These are phyloP conservation scores for Pitta sordida DNA, from an alignment of 2,113 vertebrate species.

Conservation along the genomic window DNA sequence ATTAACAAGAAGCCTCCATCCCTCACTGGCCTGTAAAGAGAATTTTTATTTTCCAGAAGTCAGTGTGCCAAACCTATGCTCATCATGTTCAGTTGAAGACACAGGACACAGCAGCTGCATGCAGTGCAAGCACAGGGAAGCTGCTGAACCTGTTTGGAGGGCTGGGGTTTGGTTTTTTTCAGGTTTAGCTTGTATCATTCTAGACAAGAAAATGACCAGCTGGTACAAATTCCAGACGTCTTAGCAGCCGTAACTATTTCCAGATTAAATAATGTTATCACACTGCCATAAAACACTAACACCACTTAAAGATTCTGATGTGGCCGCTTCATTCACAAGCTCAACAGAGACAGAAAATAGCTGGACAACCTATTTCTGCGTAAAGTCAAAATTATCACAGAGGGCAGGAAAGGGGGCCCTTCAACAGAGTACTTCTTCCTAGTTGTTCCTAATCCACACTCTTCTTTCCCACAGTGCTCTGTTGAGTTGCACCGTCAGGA, in stretches of 20 bases:
- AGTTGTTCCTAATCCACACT: neutral
- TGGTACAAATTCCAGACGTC: conserved; percentile 72
- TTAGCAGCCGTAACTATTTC: conserved; percentile 76
- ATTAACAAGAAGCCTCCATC: neutral
- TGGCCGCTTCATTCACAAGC: conserved; percentile 77
- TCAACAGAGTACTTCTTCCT: neutral
- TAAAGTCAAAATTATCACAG: conserved; percentile 65
- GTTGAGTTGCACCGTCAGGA: neutral
- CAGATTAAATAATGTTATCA: conserved; percentile 78
- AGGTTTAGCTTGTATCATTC: neutral
- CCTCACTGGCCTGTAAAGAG: neutral
- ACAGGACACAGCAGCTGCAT: neutral
- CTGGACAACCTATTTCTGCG: conserved; percentile 71
- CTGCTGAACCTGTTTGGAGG: neutral
- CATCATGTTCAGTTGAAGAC: neutral
- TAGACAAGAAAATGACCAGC: conserved; percentile 60
- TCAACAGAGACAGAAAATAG: conserved; percentile 65
- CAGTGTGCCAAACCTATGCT: neutral
- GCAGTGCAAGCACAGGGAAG: neutral
- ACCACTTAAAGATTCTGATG: conserved; percentile 75
- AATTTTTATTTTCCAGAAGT: neutral
- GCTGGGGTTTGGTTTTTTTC: neutral
- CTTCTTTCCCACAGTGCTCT: neutral
- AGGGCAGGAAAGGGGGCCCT: conserved; percentile 32
- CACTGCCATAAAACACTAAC: conserved; percentile 74